Percentiles rank a stretch among this genome's conserved stretches.
phyloP scores from a whole-genome alignment of 1,140 invertebrate species.

The Pentalonia nigronervosa region DNA sequence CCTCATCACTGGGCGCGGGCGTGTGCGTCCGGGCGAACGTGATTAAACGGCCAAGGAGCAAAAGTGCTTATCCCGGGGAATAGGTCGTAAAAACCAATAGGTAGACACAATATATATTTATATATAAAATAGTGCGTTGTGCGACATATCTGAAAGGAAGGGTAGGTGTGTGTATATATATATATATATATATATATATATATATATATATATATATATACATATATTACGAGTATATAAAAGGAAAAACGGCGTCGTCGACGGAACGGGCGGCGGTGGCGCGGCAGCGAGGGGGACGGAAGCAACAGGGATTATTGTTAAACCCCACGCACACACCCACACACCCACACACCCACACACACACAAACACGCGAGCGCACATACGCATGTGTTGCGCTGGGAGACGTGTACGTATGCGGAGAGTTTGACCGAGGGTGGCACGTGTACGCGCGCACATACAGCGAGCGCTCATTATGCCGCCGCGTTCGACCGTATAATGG shows the following conservation, averaged over 20 bases:
- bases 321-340: background rate
- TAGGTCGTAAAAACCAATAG: conserved; percentile 50
- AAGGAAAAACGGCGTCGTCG: conserved; percentile 36
- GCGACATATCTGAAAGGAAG: background rate
- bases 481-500: conserved; percentile 46
- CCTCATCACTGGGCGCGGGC: background rate
- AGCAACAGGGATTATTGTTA: conserved; percentile 55
- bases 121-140: background rate
- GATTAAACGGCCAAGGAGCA: conserved; percentile 49
- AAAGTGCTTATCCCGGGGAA: conserved; percentile 43
- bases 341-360: background rate
- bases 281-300: background rate
- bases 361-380: too few relatives aligned
- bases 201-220: too few relatives aligned
- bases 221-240: conserved; percentile 20
- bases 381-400: background rate
- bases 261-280: background rate
- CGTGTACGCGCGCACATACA: background rate
- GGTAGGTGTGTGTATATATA: background rate
- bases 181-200: background rate
- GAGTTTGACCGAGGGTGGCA: conserved; percentile 45
- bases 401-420: background rate
- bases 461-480: conserved; percentile 21
- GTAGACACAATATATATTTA: background rate
- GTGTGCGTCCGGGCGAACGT: background rate